Evolutionary conservation across 2,888 invertebrate species (phyloP).

Genomic region (Archips xylosteana): DNA sequence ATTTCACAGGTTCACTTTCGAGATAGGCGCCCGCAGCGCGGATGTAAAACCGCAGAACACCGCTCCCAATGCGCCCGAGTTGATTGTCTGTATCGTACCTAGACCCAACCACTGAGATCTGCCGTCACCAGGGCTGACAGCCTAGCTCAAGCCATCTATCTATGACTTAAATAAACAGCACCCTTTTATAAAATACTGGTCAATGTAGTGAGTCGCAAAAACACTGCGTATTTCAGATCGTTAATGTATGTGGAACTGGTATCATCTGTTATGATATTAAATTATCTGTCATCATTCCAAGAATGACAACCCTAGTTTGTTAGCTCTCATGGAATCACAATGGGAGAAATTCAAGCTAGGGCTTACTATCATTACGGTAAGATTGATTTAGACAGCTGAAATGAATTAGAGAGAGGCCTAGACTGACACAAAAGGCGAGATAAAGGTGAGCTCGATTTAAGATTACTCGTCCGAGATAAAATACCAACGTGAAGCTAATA

Average conservation of each 20-base stretch:
- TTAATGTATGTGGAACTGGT: not conserved
- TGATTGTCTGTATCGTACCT: slow-evolving; percentile 59
- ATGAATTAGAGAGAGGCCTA: slow-evolving; percentile 57
- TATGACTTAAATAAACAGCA: not conserved
- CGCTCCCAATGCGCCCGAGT: slow-evolving; percentile 58
- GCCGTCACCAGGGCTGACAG: slow-evolving; percentile 43
- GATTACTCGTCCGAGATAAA: slow-evolving; percentile 61
- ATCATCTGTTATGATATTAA: not conserved
- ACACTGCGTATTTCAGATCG: not conserved
- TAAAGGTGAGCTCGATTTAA: slow-evolving; percentile 58
- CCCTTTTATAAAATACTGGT: not conserved
- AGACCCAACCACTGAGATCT: slow-evolving; percentile 48
- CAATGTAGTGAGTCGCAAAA: not conserved
- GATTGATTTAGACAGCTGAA: slow-evolving; percentile 63
- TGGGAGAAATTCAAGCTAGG: slow-evolving; percentile 60
- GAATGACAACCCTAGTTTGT: slow-evolving; percentile 30
- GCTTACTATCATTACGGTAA: slow-evolving; percentile 59
- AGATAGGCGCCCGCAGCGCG: slow-evolving; percentile 68
- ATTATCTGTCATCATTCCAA: not conserved
- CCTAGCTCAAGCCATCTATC: not conserved
- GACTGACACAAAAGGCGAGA: slow-evolving; percentile 57
- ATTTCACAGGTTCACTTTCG: slow-evolving; percentile 82
- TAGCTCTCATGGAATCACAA: slow-evolving; percentile 55
- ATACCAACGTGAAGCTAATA: slow-evolving; percentile 62
- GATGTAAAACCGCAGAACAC: slow-evolving; percentile 72